Conservation (phyloP, 2,888 invertebrate genomes). For the Agrilus cyanescens region DNA sequence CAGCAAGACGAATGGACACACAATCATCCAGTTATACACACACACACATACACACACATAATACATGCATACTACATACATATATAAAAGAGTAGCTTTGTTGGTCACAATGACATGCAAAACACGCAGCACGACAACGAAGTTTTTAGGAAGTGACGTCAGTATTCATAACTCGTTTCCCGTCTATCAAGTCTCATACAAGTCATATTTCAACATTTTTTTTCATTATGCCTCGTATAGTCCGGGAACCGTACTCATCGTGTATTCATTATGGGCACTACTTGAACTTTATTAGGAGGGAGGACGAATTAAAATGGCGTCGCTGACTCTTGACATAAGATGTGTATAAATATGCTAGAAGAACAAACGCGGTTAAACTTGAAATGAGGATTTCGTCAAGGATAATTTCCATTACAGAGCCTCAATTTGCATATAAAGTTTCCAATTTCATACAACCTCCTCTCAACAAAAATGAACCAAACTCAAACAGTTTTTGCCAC, state of each 20-base stretch:
- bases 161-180: slow-evolving; percentile 22
- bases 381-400: too few relatives aligned
- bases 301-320: slow-evolving; percentile 27
- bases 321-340: slow-evolving; percentile 16
- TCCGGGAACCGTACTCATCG: slow-evolving; percentile 20
- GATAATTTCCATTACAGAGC: too few relatives aligned
- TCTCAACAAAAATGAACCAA: too few relatives aligned
- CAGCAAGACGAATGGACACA: too few relatives aligned
- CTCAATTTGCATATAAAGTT: too few relatives aligned
- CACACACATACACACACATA: too few relatives aligned
- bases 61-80: too few relatives aligned
- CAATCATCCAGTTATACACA: too few relatives aligned
- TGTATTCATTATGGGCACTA: slow-evolving; percentile 27
- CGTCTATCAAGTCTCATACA: slow-evolving; percentile 19
- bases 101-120: slow-evolving; percentile 14
- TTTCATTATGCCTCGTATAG: slow-evolving; percentile 19
- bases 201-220: slow-evolving; percentile 20
- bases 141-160: slow-evolving; percentile 12
- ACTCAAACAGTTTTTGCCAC: too few relatives aligned
- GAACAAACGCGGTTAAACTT: slow-evolving; percentile 7
- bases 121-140: slow-evolving; percentile 15
- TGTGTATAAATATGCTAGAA: slow-evolving; percentile 13
- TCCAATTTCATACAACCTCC: too few relatives aligned
- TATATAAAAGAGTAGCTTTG: too few relatives aligned
- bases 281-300: slow-evolving; percentile 26